A percentile compares a stretch with the other conserved stretches of the same genome.
phyloP scores from a whole-genome alignment of 2,888 invertebrate genomes.

The Aelia acuminata region DNA sequence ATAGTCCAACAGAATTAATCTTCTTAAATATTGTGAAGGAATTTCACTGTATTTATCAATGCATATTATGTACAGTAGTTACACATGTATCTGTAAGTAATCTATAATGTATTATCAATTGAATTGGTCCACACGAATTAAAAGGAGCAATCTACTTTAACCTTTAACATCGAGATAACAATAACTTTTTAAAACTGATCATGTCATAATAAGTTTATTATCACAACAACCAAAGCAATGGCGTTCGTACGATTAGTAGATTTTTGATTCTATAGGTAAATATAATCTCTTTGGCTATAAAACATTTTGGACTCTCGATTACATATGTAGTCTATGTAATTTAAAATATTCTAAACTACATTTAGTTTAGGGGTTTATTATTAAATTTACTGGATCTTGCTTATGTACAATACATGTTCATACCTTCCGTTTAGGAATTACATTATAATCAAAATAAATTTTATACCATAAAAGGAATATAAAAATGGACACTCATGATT shows the following conservation, averaged over 20 bases:
- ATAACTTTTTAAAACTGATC: neutral
- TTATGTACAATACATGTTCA: neutral
- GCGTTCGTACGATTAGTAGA: neutral
- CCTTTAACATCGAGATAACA: neutral
- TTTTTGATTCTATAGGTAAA: neutral
- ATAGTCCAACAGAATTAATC: no score
- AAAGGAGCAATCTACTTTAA: neutral
- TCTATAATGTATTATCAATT: neutral
- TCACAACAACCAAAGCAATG: slow-evolving; percentile 37
- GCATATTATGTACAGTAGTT: neutral
- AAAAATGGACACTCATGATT: neutral
- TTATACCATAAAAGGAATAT: neutral
- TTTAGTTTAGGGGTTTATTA: neutral
- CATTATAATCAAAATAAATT: neutral
- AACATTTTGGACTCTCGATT: slow-evolving; percentile 27
- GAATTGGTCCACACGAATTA: slow-evolving; percentile 31
- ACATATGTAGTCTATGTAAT: neutral
- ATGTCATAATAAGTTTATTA: neutral
- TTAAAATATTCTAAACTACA: slow-evolving; percentile 27
- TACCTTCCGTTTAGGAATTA: neutral
- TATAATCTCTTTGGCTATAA: slow-evolving; percentile 42
- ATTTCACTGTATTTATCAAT: neutral
- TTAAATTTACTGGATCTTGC: neutral
- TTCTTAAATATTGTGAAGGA: neutral
- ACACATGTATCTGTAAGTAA: neutral